Evolutionary conservation across 2,113 vertebrate species (phyloP).

Genomic region (Salvelinus sp.): DNA sequence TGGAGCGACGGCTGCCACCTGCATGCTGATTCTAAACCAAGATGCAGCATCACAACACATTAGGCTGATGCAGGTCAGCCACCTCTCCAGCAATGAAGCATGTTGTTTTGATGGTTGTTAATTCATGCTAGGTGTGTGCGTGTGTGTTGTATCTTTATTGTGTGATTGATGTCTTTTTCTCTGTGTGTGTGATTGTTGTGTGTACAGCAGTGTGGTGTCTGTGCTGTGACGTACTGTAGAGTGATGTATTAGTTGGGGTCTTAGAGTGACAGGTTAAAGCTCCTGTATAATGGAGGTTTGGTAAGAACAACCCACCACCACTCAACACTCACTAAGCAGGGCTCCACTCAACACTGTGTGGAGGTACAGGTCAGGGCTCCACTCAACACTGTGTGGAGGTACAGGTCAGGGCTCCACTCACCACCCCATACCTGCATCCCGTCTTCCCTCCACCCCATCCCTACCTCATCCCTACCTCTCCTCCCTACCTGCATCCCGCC

Average conservation of each 20-base stretch:
- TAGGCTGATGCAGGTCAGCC: slow-evolving; percentile 47
- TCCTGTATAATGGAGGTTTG: slow-evolving; percentile 54
- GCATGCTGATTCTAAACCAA: slow-evolving; percentile 41
- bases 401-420: too few species aligned
- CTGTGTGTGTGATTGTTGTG: neutral
- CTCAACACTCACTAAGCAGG: slow-evolving; percentile 67
- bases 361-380: too few species aligned
- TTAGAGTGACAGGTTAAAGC: slow-evolving; percentile 61
- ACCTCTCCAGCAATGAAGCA: slow-evolving; percentile 37
- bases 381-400: too few species aligned
- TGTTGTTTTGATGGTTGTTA: slow-evolving; percentile 29
- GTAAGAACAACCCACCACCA: slow-evolving; percentile 60
- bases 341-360: slow-evolving; percentile 41
- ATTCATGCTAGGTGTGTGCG: neutral
- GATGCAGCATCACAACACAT: slow-evolving; percentile 34
- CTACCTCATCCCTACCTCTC: too few species aligned
- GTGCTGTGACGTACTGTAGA: neutral
- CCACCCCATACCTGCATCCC: too few species aligned
- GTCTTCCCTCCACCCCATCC: too few species aligned
- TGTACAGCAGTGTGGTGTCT: slow-evolving; percentile 26
- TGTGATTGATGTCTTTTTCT: slow-evolving; percentile 2
- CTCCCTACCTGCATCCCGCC: too few species aligned
- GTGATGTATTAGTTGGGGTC: slow-evolving; percentile 75
- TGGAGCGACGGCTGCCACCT: slow-evolving; percentile 2
- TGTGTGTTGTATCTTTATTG: neutral